Base-by-base conservation (phyloP, 1,140 invertebrate genomes). In the Drosophila ercepeae region DNA sequence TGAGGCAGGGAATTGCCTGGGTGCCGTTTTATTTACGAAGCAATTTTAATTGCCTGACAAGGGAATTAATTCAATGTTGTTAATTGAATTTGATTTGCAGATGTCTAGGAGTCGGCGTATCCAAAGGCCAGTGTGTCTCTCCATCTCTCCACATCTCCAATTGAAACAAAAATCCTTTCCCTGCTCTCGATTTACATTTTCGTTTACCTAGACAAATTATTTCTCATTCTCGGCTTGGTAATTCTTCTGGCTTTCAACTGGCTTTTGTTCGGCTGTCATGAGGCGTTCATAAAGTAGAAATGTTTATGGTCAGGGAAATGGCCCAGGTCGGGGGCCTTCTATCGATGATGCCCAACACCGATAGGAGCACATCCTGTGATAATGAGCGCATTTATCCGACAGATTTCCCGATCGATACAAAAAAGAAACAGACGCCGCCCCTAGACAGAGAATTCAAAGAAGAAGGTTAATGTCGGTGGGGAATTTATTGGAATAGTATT, bases 1-100 rank as follows among this genome's bases (percentile, higher is more conserved):
- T 46, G 27, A 18, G 21, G 36, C 34, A 53, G 51, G 50, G 34
- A 55, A 34, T 59, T 51, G 27, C 19, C 27, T n/a, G 27, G 53
- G 32, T 60, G 59, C 21, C 49, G 36, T 21, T 53, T 58, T 65
- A 51, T 48, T 57, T 70, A 50, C 55, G 73, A 44, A 86, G 74
- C 75, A 77, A 90, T 90, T 90, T 90, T 90, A 90, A 90, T 90
- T 89, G 78, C 82, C 70, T 84, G 88, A 90, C 88, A 90, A 74
- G 78, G 71, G 89, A 90, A 90, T 90, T 90, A 90, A 90, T 90
- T 90, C 88, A 90, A 75, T 83, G 88, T 75, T 88, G 88, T 83
- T 90, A 90, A 90, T 90, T 90, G 88, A 88, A 90, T 90, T 90
- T 90, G 88, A 90, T 90, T 71, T 77, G 70, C 50, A 51, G 83